These are phyloP conservation scores for Parazoanthus swiftii DNA, from an alignment of 92 coral and sea anemone species.

Conservation along the genomic window DNA sequence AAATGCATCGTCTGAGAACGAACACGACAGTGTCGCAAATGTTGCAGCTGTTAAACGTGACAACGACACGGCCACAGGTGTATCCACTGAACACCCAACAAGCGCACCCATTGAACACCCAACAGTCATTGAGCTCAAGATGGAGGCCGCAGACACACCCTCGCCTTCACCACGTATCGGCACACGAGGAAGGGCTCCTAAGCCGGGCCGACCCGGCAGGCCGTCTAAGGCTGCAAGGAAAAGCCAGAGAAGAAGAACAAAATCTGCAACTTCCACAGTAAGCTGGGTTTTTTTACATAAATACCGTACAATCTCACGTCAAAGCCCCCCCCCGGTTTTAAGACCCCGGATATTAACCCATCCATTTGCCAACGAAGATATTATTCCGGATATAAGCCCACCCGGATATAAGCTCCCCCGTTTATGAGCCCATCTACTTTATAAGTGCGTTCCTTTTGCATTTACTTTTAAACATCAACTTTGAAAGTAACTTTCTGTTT, in stretches of 20 bases:
- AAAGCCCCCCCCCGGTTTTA: too few species aligned
- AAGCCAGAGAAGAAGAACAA: conserved; percentile 68
- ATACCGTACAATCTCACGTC: neutral
- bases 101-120: conserved; percentile 50
- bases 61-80: conserved; percentile 32
- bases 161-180: conserved; percentile 74
- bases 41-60: conserved; percentile 49
- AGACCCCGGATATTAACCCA: too few species aligned
- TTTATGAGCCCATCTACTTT: too few species aligned
- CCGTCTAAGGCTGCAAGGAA: conserved; percentile 69
- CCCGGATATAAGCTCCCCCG: too few species aligned
- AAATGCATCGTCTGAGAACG: conserved; percentile 33
- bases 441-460: too few species aligned
- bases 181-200: conserved; percentile 74
- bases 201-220: conserved; percentile 90
- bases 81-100: neutral
- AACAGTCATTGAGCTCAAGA: conserved; percentile 59
- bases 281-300: neutral
- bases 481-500: too few species aligned
- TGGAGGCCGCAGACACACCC: conserved; percentile 73
- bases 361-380: too few species aligned
- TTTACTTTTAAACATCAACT: too few species aligned
- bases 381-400: too few species aligned
- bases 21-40: conserved; percentile 46
- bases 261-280: conserved; percentile 78